Evolutionary conservation across 64 coral and sea anemone species (phyloP).

Genomic region (Porites lutea): DNA sequence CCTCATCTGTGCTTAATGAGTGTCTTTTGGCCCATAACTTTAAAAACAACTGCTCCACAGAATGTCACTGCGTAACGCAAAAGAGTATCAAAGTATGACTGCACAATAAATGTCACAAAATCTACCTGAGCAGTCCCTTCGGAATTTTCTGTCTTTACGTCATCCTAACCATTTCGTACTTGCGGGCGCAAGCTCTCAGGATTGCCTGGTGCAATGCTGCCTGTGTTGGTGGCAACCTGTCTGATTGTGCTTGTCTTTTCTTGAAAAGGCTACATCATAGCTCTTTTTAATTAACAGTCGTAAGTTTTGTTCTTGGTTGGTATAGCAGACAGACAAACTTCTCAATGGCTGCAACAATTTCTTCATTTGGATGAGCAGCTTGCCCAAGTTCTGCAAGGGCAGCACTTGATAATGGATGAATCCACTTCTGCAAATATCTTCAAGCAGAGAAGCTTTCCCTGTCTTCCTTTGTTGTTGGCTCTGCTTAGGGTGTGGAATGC

Average conservation of each 20-base stretch:
- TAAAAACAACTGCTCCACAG: too few species aligned
- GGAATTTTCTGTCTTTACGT: too few species aligned
- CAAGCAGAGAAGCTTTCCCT: slow-evolving; percentile 40
- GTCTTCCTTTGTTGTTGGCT: slow-evolving; percentile 54
- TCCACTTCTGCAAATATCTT: slow-evolving; percentile 48
- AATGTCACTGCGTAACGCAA: too few species aligned
- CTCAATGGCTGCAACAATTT: slow-evolving; percentile 1
- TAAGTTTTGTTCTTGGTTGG: slow-evolving; percentile 13
- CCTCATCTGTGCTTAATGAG: too few species aligned
- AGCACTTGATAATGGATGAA: slow-evolving; percentile 16
- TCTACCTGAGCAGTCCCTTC: too few species aligned
- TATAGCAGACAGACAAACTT: slow-evolving; percentile 46
- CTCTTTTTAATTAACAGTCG: neutral
- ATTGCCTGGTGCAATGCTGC: neutral
- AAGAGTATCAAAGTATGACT: too few species aligned
- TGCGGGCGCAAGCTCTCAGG: too few species aligned
- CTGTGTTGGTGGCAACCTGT: neutral
- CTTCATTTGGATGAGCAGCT: neutral
- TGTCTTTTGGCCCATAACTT: too few species aligned
- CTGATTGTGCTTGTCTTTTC: neutral
- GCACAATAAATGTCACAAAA: too few species aligned
- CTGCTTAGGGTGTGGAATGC: slow-evolving; percentile 49
- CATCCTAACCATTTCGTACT: too few species aligned
- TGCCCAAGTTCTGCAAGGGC: slow-evolving; percentile 47
- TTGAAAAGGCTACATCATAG: neutral